phyloP scores from a whole-genome alignment of 64 coral and sea anemone species.

The Acropora tenuis region DNA sequence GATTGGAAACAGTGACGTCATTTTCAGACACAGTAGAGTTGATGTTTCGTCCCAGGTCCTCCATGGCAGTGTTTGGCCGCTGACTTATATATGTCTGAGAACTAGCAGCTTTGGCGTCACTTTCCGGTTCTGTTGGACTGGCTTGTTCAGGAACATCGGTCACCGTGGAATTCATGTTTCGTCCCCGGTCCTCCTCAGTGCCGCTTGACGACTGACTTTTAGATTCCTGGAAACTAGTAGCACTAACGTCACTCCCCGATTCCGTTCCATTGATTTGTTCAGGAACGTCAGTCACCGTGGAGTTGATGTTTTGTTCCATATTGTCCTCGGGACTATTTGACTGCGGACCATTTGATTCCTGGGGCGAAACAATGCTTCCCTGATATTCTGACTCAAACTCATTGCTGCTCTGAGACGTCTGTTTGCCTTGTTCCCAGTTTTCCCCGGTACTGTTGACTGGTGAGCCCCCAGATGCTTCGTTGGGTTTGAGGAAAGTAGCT shows the following conservation, averaged over 20 bases:
- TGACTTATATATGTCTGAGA: not conserved
- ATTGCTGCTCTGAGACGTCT: not conserved
- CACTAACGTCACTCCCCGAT: not conserved
- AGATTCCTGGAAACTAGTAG: not conserved
- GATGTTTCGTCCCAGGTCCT: not conserved
- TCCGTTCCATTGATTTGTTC: not conserved
- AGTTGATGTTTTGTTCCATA: not conserved
- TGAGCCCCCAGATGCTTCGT: not conserved
- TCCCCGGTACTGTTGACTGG: not conserved
- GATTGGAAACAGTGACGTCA: too few species aligned
- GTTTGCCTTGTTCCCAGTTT: not conserved
- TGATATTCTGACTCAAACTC: not conserved
- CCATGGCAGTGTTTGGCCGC: not conserved
- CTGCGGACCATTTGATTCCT: not conserved
- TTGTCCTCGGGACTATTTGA: not conserved
- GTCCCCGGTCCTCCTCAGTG: not conserved
- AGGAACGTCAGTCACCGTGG: not conserved
- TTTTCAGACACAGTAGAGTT: too few species aligned
- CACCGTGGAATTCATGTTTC: not conserved
- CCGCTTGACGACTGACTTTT: not conserved
- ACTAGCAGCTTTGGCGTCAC: not conserved
- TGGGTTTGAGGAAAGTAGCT: not conserved
- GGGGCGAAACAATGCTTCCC: not conserved
- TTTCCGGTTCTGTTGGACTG: not conserved
- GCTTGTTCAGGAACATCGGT: not conserved